These are phyloP conservation scores for Aythya baeri DNA, from an alignment of 2,113 vertebrate genomes.

Conservation along the genomic window DNA sequence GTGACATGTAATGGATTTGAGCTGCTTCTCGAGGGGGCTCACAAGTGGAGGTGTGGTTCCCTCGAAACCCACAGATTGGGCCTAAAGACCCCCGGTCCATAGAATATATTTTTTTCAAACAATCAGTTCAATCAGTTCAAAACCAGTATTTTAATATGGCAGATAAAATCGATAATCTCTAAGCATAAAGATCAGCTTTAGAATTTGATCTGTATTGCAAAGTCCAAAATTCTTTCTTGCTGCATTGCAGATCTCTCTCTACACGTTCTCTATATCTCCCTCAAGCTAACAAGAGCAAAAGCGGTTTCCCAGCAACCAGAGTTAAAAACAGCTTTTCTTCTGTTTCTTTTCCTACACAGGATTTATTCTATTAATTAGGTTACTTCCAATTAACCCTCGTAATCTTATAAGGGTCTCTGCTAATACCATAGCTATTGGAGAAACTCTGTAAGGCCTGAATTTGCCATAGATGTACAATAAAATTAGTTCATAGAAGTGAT, in stretches of 20 bases:
- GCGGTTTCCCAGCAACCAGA: slow-evolving; percentile 77
- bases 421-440: slow-evolving; percentile 61
- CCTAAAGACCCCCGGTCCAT: neutral
- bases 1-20: neutral
- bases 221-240: slow-evolving; percentile 57
- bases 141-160: neutral
- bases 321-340: slow-evolving; percentile 74
- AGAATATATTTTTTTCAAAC: neutral
- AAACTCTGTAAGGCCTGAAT: slow-evolving; percentile 55
- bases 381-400: slow-evolving; percentile 78
- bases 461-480: neutral
- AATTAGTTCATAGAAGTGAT: neutral
- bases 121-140: neutral
- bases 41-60: neutral
- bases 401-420: slow-evolving; percentile 66
- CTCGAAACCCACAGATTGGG: neutral
- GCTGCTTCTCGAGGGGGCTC: neutral
- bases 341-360: slow-evolving; percentile 72
- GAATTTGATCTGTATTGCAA: slow-evolving; percentile 29
- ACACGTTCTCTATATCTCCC: slow-evolving; percentile 59
- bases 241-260: slow-evolving; percentile 69
- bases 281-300: slow-evolving; percentile 73
- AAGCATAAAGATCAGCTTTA: slow-evolving; percentile 18
- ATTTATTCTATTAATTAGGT: slow-evolving; percentile 80
- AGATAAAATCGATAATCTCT: neutral